Base-by-base conservation (phyloP, 2,113 vertebrate genomes). In the Tiliqua scincoides region DNA sequence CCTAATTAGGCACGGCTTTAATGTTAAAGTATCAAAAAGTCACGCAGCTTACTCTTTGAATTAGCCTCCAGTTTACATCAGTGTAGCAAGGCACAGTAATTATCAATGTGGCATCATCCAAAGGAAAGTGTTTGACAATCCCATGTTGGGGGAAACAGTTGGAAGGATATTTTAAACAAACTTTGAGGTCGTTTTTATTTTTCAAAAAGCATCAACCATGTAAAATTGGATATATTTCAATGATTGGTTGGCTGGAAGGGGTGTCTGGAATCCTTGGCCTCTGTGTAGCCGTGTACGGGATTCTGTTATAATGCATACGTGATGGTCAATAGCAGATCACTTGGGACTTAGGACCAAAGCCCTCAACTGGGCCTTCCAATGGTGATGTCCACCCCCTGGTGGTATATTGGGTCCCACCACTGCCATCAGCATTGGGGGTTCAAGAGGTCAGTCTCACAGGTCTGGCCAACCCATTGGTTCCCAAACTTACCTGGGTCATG, bases 41-140 rank as follows among this genome's bases (percentile, higher is more conserved):
- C 61, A 62, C 75, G 63, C 48, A 14, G 5, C 52, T 93, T 79
- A 87, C 48, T 70, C 70, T 89, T 65, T 89, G 74, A 93, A 83
- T 94, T 87, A 84, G 84, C 83, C 25, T 4, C 86, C 57, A 85
- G 65, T 93, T 92, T 91, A 89, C 68, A 90, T 63, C 70, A 78
- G 71, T 87, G 90, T 80, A 84, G 77, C 25, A 89, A 87, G 88
- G 79, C 92, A 61, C 63, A n/a, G 3, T 87, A 87, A 88, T 92
- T 89, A 83, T 87, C 92, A 93, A 85, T 61, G 86, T 87, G 43
- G 54, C 23, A 43, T 91, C 91, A 71, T 78, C 37, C 6, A 11
- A 94, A 89, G 61, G 92, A 93, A 94, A 91, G 87, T 32, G 75
- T 61, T 91, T 84, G 70, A 48, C 54, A n/a, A 63, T 25, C 85